Base-by-base conservation (phyloP, 2,888 invertebrate species). In the Drosophila silvestris region DNA sequence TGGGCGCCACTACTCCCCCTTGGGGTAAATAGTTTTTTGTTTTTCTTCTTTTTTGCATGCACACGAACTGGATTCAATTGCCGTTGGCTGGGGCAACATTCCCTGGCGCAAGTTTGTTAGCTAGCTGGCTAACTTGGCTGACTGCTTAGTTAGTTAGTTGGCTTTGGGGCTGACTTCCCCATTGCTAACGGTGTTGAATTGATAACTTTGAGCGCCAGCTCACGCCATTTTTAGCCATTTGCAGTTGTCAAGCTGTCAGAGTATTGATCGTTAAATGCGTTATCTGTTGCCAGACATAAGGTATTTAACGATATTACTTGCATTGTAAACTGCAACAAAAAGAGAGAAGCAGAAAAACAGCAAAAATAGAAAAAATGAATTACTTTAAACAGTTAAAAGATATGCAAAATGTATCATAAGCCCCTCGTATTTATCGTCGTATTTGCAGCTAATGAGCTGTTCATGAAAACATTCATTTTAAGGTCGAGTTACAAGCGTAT, bases 251-350 rank as follows among this genome's bases (percentile, higher is more conserved):
- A 85, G 77, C 83, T 85, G 90, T 90, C 85, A 75, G 52, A 74
- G 83, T 78, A 83, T 78, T 72, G 85, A 85, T 89, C 85, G 86
- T 85, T 85, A 85, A 90, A 85, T 74, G 86, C 78, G 83, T 80
- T 85, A 89, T 90, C 89, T 85, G 85, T 83, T 77, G 85, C 88
- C 85, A 78, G 90, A 83, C 81, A 83, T 78, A 90, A 78, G 78
- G 70, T 83, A 89, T 83, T 85, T 85, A 90, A 85, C 70, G 90
- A 80, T 85, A 90, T 87, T 88, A 77, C 70, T 80, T 73, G 80
- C 72, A 80, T 80, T 90, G 83, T 80, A 77, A 76, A 68, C 75
- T 74, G 79, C 74, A 53, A 7, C 69, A 28, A 28, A 44, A n/a
- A 52, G 32, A 16, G 33, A 30, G 47, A n/a, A 52, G 4, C 28